phyloP scores from a whole-genome alignment of 2,888 invertebrate genomes.

The Agapostemon virescens region DNA sequence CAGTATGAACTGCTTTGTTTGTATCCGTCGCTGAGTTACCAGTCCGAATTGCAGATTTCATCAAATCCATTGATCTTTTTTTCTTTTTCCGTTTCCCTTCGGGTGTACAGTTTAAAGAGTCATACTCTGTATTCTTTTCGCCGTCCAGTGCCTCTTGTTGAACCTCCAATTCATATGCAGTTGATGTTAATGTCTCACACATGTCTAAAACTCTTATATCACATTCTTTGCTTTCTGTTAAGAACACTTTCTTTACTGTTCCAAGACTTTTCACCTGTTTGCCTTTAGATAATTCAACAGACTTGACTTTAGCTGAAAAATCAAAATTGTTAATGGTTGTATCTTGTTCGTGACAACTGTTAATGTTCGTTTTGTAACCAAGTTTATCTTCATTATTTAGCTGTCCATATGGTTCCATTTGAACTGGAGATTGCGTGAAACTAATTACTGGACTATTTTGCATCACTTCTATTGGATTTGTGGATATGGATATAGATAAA shows the following conservation, averaged over 20 bases:
- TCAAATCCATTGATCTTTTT: slow-evolving; percentile 8
- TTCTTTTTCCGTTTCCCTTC: slow-evolving; percentile 17
- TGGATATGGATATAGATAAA: slow-evolving; percentile 66
- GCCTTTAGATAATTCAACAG: slow-evolving; percentile 6
- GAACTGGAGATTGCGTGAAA: slow-evolving; percentile 76
- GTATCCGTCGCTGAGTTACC: background rate
- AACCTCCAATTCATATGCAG: slow-evolving; percentile 43
- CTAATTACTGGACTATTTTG: slow-evolving; percentile 77
- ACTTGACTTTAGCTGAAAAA: slow-evolving; percentile 32
- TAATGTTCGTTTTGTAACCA: slow-evolving; percentile 46
- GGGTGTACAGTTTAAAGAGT: background rate
- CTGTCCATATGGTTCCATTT: slow-evolving; percentile 71
- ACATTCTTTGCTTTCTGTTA: slow-evolving; percentile 23
- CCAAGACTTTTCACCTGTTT: slow-evolving; percentile 17
- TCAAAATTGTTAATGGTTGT: slow-evolving; percentile 45
- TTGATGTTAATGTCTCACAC: slow-evolving; percentile 34
- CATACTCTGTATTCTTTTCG: slow-evolving; percentile 33
- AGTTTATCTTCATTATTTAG: slow-evolving; percentile 57
- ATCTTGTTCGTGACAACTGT: slow-evolving; percentile 27
- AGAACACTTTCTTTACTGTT: slow-evolving; percentile 24
- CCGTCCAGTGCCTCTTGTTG: background rate
- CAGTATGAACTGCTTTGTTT: background rate
- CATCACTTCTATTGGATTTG: slow-evolving; percentile 78
- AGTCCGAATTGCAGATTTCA: background rate
- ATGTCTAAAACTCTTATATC: slow-evolving; percentile 18